A percentile compares a stretch with the other conserved stretches of the same genome.
These are phyloP conservation scores for Orthonychiurus folsomi DNA, from an alignment of 2,888 invertebrate genomes.

Conservation along the genomic window DNA sequence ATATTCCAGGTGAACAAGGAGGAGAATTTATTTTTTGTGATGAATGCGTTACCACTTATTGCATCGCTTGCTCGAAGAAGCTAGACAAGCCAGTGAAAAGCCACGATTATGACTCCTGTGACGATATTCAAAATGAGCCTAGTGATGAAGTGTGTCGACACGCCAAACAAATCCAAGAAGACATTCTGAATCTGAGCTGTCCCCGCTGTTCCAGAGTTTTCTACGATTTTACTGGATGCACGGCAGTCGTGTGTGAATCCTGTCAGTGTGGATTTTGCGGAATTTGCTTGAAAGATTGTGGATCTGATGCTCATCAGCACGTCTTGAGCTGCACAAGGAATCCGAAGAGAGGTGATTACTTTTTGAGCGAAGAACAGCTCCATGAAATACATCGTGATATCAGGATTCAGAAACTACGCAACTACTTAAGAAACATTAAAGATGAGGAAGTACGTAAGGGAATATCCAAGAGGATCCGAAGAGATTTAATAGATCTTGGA, in stretches of 20 bases:
- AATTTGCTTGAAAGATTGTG: constrained; percentile 13
- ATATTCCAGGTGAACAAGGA: not conserved
- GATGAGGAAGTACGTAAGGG: not conserved
- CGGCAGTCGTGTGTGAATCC: constrained; percentile 4
- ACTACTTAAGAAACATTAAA: not conserved
- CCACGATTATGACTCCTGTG: not conserved
- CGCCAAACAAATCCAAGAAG: constrained; percentile 4
- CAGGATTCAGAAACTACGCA: not conserved
- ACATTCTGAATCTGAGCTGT: constrained; percentile 6
- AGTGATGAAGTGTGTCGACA: not conserved
- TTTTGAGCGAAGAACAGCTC: not conserved
- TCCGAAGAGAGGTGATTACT: not conserved
- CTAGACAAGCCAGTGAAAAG: not conserved
- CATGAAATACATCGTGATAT: not conserved
- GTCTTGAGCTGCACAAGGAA: not conserved
- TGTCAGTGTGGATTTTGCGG: constrained; percentile 8
- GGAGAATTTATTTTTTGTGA: constrained; percentile 7
- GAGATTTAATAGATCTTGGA: constrained; percentile 6
- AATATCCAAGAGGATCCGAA: too few relatives aligned
- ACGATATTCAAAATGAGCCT: constrained; percentile 5
- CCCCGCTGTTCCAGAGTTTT: constrained; percentile 5
- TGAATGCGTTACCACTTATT: constrained; percentile 7
- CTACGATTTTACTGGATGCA: constrained; percentile 7
- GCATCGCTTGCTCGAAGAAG: constrained; percentile 2
- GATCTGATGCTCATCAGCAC: constrained; percentile 11